These are phyloP conservation scores for Calcarius ornatus DNA, from an alignment of 2,113 vertebrate species.

Conservation along the genomic window DNA sequence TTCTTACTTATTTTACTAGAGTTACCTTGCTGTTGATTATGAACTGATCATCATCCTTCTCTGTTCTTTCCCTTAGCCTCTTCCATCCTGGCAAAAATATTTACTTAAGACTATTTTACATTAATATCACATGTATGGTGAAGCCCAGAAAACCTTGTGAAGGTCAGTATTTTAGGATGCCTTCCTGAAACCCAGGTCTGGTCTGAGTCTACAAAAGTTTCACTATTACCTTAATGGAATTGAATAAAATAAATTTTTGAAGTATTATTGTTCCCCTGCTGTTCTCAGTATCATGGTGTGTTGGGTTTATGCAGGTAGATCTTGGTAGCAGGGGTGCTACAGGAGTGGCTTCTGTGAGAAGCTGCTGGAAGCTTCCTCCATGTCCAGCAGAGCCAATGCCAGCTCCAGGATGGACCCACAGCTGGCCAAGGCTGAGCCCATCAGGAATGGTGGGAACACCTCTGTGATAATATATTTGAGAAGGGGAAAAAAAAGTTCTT, in stretches of 20 bases:
- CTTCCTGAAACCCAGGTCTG: neutral
- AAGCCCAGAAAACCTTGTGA: neutral
- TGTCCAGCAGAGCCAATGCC: neutral
- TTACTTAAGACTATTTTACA: neutral
- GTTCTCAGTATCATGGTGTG: neutral
- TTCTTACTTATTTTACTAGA: neutral
- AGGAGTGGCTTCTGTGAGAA: neutral
- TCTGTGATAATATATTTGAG: neutral
- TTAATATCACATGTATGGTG: neutral
- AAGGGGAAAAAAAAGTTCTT: neutral
- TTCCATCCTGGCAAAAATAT: neutral
- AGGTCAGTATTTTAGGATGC: neutral
- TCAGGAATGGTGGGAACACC: neutral
- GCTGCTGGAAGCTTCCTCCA: neutral
- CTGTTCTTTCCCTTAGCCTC: neutral
- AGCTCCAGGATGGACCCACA: neutral
- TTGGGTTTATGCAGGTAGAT: neutral
- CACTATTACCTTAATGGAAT: neutral
- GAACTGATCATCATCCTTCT: neutral
- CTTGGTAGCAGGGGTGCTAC: neutral
- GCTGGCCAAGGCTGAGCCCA: neutral
- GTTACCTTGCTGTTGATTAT: neutral
- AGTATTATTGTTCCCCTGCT: neutral
- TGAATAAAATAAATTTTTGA: neutral
- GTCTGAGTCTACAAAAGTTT: neutral